These are phyloP conservation scores for Picathartes gymnocephalus DNA, from an alignment of 2,113 vertebrate genomes.

Conservation along the genomic window DNA sequence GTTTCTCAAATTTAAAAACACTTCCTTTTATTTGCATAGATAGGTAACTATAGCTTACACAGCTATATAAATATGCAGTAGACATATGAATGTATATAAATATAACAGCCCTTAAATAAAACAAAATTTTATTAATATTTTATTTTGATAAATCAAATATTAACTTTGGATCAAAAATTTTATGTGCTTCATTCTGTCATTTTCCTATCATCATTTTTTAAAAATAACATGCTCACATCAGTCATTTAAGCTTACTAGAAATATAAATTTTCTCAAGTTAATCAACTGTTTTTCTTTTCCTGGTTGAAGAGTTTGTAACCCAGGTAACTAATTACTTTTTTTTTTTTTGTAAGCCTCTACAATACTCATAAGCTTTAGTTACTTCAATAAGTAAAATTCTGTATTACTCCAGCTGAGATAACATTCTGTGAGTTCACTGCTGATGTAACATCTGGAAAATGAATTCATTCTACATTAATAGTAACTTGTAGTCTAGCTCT, in stretches of 20 bases:
- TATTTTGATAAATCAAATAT: neutral
- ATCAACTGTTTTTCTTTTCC: neutral
- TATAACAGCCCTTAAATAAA: neutral
- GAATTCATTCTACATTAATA: neutral
- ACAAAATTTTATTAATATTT: neutral
- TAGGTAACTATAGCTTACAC: neutral
- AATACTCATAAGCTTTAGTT: neutral
- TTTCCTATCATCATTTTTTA: neutral
- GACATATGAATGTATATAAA: neutral
- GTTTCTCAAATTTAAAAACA: neutral
- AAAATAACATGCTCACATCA: accelerated
- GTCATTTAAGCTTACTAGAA: neutral
- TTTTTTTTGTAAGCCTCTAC: neutral
- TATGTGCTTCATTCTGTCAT: neutral
- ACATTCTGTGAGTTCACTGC: neutral
- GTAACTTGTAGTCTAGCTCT: neutral
- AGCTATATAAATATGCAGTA: neutral
- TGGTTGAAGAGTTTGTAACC: neutral
- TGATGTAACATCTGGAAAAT: constrained; percentile 45
- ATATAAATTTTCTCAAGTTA: neutral
- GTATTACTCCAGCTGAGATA: constrained; percentile 38
- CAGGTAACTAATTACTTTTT: neutral
- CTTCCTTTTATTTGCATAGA: neutral
- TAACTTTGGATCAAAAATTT: neutral
- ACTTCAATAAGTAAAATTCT: constrained; percentile 9